A percentile compares a stretch with the other conserved stretches of the same genome.
Conservation (phyloP, 2,888 invertebrate genomes). For the Chloromyia formosa region DNA sequence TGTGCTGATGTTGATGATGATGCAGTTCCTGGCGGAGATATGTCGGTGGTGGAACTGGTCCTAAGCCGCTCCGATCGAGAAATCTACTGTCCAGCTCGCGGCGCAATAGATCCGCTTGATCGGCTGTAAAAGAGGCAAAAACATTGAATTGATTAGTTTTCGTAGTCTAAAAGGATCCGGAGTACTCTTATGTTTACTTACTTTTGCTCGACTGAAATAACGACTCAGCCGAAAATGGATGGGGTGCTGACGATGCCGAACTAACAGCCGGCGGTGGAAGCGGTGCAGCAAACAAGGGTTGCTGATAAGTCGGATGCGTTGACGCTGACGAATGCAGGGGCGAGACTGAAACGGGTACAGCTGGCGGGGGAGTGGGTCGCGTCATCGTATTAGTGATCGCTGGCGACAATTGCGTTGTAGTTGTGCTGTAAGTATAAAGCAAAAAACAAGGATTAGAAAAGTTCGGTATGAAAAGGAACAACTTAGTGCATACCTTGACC, state of each 20-base stretch:
- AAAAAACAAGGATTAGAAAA: background rate
- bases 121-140: slow-evolving; percentile 61
- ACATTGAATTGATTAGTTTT: background rate
- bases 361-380: slow-evolving; percentile 67
- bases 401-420: slow-evolving; percentile 64
- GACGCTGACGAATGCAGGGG: slow-evolving; percentile 63
- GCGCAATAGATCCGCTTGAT: slow-evolving; percentile 84
- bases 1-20: slow-evolving; percentile 93
- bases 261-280: slow-evolving; percentile 65
- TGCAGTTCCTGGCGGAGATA: slow-evolving; percentile 87
- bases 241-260: slow-evolving; percentile 70
- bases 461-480: background rate
- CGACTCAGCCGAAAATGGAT: slow-evolving; percentile 88
- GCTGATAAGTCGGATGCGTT: slow-evolving; percentile 66
- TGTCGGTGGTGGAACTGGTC: slow-evolving; percentile 64
- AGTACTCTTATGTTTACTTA: too few species aligned
- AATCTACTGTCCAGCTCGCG: slow-evolving; percentile 91
- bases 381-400: slow-evolving; percentile 65
- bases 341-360: slow-evolving; percentile 53
- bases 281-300: slow-evolving; percentile 75
- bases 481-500: slow-evolving; percentile 60
- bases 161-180: too few species aligned
- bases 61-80: slow-evolving; percentile 83
- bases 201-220: slow-evolving; percentile 85
- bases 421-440: slow-evolving; percentile 55